Conservation (phyloP, 2,888 invertebrate species). For the Drosophila monieri region DNA sequence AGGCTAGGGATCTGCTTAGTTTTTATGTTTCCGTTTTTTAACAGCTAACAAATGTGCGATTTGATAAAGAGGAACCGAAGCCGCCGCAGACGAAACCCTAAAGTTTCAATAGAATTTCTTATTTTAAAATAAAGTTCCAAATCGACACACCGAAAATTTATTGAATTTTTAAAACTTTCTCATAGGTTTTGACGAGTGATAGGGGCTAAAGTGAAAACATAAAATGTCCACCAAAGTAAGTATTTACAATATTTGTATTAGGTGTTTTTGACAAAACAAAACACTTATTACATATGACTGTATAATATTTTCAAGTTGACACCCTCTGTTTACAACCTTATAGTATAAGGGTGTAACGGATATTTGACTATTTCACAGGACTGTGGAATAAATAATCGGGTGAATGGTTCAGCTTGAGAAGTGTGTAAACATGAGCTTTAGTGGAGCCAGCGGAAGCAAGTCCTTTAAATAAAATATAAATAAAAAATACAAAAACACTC, state of each 20-base stretch:
- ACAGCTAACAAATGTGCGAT: conserved; percentile 50
- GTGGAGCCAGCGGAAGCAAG: conserved; percentile 25
- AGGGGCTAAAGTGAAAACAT: no score
- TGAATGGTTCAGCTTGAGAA: conserved; percentile 38
- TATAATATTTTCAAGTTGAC: neutral
- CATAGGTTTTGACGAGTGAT: no score
- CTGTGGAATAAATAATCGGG: neutral
- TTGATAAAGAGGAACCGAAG: conserved; percentile 34
- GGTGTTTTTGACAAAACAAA: neutral
- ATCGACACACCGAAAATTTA: neutral
- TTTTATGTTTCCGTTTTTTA: conserved; percentile 31
- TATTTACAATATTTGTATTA: neutral
- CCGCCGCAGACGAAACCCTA: conserved; percentile 39
- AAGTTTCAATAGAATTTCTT: conserved; percentile 2
- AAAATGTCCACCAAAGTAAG: no score
- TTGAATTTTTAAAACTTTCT: no score
- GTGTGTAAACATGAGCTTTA: conserved; percentile 52
- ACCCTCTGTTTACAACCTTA: neutral
- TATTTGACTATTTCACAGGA: neutral
- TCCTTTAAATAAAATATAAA: conserved; percentile 65
- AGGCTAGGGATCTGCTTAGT: conserved; percentile 3
- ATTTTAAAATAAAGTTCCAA: neutral
- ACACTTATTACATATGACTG: neutral
- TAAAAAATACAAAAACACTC: conserved; percentile 23
- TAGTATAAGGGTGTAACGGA: neutral